These are phyloP conservation scores for Cyphomyrus discorhynchus DNA, from an alignment of 2,113 vertebrate genomes.

Conservation along the genomic window DNA sequence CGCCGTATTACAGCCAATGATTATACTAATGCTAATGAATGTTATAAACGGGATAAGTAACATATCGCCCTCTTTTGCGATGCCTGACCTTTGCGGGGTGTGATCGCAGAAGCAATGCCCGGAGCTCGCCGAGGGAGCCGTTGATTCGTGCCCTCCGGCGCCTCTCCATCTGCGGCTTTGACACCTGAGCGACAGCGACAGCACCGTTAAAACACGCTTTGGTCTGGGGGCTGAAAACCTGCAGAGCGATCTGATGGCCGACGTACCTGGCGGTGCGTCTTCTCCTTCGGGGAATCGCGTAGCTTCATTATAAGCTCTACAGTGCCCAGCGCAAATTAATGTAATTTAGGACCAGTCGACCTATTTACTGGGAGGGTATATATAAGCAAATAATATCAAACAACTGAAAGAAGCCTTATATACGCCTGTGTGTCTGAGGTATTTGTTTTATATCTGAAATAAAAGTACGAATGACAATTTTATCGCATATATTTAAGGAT, in stretches of 20 bases:
- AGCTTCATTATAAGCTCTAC: not conserved
- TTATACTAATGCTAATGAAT: not conserved
- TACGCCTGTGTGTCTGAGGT: not conserved
- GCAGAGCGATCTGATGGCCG: no score
- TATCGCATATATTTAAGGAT: not conserved
- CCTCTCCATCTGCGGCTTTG: constrained; percentile 31
- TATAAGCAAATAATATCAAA: not conserved
- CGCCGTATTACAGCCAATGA: not conserved
- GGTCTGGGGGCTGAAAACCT: not conserved
- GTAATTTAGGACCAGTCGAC: not conserved
- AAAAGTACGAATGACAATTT: not conserved
- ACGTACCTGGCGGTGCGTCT: constrained; percentile 10
- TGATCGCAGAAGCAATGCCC: constrained; percentile 13
- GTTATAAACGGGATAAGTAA: not conserved
- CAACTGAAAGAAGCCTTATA: not conserved
- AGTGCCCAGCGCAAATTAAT: not conserved
- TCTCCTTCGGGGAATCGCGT: not conserved
- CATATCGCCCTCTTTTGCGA: not conserved
- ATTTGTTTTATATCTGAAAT: not conserved
- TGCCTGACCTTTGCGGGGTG: constrained; percentile 17
- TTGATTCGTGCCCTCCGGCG: constrained; percentile 29
- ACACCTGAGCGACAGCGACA: constrained; percentile 1
- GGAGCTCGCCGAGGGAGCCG: constrained; percentile 22
- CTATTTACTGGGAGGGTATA: not conserved
- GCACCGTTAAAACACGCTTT: not conserved